Conservation (phyloP, 2,113 vertebrate genomes). For the Shinisaurus crocodilurus region DNA sequence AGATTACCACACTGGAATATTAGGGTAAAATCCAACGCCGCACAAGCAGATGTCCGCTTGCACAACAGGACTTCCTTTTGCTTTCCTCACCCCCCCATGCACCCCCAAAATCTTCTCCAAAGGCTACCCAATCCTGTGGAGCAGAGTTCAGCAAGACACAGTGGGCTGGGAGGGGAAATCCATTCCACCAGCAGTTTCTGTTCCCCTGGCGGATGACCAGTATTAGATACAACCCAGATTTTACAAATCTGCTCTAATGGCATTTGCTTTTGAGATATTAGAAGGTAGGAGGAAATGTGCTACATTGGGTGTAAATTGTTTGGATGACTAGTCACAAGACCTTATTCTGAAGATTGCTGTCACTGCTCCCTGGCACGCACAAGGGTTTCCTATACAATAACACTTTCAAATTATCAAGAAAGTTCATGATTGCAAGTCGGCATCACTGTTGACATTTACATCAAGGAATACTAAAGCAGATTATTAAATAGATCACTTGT, state of each 20-base stretch:
- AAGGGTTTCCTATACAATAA: background rate
- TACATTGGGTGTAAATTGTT: background rate
- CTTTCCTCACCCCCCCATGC: no score
- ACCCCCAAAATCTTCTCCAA: no score
- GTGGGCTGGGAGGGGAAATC: no score
- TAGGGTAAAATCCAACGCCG: no score
- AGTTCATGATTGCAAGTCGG: background rate
- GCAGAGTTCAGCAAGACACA: no score
- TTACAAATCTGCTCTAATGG: background rate
- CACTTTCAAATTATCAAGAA: background rate
- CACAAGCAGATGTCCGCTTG: no score
- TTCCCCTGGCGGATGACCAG: no score
- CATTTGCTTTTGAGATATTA: background rate
- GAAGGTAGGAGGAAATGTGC: background rate
- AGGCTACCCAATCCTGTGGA: no score
- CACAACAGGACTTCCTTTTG: no score
- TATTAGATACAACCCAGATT: no score
- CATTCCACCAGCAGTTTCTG: no score
- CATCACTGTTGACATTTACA: background rate
- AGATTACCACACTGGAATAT: background rate
- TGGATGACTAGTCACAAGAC: background rate
- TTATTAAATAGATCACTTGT: background rate
- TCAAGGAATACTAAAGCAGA: background rate
- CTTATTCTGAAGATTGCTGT: background rate
- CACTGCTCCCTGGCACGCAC: no score